Conservation (phyloP, 2,888 invertebrate species). For the Podabrus alpinus region DNA sequence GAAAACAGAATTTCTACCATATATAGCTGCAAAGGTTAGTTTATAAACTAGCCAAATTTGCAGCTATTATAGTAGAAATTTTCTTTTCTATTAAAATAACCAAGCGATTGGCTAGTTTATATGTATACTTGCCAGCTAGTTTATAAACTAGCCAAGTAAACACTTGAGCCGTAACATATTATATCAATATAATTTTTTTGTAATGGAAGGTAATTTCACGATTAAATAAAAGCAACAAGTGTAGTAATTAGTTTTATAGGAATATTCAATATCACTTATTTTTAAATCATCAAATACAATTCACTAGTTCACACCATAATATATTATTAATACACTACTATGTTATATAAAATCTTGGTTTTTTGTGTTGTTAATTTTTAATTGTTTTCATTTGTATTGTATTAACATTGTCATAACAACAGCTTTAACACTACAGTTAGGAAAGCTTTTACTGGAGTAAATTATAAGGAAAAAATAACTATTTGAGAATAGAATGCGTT, state of each 20-base stretch:
- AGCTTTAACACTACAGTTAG: slow-evolving; percentile 10
- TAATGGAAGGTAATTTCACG: no score
- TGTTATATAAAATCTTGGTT: slow-evolving; percentile 16
- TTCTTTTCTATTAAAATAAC: no score
- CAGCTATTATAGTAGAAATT: no score
- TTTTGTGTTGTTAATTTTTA: slow-evolving; percentile 28
- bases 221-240: not conserved
- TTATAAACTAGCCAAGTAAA: no score
- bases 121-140: no score
- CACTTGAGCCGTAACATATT: no score
- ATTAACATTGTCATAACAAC: slow-evolving; percentile 19
- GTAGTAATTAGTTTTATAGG: not conserved
- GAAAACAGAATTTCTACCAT: no score
- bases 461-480: slow-evolving; percentile 10
- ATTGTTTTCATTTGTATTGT: slow-evolving; percentile 33
- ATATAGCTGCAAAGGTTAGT: no score
- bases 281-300: not conserved
- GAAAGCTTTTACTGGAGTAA: slow-evolving; percentile 18
- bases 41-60: no score
- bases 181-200: no score
- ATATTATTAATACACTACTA: slow-evolving; percentile 4
- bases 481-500: slow-evolving; percentile 43
- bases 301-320: slow-evolving; percentile 14
- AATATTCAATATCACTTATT: not conserved
- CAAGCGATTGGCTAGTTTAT: no score